phyloP scores from a whole-genome alignment of 2,797 vertebrate genomes.

The Onychomys leucogaster region DNA sequence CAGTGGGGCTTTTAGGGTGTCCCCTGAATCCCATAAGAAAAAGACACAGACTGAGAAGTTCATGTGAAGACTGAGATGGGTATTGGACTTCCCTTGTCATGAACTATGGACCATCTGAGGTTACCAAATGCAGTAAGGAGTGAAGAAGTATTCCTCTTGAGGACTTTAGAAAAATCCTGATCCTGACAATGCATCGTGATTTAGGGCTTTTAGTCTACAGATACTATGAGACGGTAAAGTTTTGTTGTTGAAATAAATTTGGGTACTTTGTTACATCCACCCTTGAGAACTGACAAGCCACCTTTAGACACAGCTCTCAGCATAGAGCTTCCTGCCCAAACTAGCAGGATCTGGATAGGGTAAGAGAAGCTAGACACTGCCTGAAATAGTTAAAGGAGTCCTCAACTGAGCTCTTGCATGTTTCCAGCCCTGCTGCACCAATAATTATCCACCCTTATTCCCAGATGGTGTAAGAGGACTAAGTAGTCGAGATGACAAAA shows the following conservation, averaged over 20 bases:
- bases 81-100: background rate
- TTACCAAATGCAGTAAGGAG: background rate
- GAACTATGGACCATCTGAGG: background rate
- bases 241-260: background rate
- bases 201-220: background rate
- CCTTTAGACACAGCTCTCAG: background rate
- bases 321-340: background rate
- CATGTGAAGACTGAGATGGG: background rate
- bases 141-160: background rate
- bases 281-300: background rate
- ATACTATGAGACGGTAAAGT: background rate
- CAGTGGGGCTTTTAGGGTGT: background rate
- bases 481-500: background rate
- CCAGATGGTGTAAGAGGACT: background rate
- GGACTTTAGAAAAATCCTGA: background rate
- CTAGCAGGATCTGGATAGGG: fast-evolving
- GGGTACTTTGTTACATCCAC: background rate
- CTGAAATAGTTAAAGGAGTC: background rate
- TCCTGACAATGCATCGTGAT: background rate
- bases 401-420: background rate
- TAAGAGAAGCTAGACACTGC: background rate
- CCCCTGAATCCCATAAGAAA: background rate
- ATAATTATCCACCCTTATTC: background rate
- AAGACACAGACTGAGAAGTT: background rate
- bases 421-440: background rate